phyloP scores from a whole-genome alignment of 23 tunicate species.

The Halocynthia aurantium region DNA sequence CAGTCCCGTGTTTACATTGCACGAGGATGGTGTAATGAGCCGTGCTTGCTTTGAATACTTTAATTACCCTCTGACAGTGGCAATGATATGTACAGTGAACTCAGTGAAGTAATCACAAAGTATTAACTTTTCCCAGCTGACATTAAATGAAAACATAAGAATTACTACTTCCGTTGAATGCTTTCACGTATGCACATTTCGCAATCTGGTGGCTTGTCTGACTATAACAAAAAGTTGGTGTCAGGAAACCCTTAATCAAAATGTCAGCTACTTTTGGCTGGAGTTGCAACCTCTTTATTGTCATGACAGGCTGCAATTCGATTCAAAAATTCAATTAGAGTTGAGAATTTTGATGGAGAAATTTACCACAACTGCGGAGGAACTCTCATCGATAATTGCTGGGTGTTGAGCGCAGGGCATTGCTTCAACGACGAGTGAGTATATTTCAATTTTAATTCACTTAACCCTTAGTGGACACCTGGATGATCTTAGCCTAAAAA shows the following conservation, averaged over 20 bases:
- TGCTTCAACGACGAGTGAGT: slow-evolving; percentile 66
- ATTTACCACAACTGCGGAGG: slow-evolving; percentile 85
- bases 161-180: neutral
- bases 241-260: no score
- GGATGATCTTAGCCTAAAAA: no score
- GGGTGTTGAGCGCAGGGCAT: slow-evolving; percentile 91
- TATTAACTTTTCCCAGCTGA: no score
- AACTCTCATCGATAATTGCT: slow-evolving; percentile 70
- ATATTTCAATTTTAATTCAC: no score
- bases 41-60: no score
- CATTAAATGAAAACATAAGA: no score
- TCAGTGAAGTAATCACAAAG: no score
- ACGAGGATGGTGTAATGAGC: no score
- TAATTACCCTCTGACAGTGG: no score
- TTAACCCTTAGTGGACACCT: no score
- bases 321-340: slow-evolving; percentile 30
- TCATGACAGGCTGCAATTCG: slow-evolving; percentile 60
- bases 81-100: neutral
- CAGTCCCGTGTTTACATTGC: no score
- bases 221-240: neutral
- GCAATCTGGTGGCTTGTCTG: neutral
- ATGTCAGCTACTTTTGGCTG: no score
- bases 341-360: slow-evolving; percentile 11
- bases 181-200: neutral
- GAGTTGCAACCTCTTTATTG: neutral